Evolutionary conservation across 2,113 vertebrate species (phyloP).

Genomic region (Castor canadensis): DNA sequence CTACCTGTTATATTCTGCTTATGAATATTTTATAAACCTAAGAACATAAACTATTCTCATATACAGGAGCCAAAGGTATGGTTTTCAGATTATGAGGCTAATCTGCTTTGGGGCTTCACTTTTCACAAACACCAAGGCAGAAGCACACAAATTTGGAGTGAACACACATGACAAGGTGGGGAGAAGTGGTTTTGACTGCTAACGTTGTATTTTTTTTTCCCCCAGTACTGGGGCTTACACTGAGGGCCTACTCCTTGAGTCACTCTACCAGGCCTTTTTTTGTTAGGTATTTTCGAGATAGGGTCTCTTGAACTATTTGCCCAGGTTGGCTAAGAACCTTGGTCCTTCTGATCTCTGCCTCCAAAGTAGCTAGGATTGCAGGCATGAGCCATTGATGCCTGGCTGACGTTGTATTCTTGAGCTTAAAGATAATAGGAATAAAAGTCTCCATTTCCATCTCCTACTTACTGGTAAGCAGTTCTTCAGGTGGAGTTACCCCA

Average conservation of each 20-base stretch:
- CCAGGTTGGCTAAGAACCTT: too few relatives aligned
- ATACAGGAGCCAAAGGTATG: not conserved
- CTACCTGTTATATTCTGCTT: not conserved
- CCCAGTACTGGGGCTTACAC: too few relatives aligned
- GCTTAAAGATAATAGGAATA: constrained; percentile 9
- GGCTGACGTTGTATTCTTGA: constrained; percentile 9
- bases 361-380: too few relatives aligned
- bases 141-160: not conserved
- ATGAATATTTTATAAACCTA: constrained; percentile 4
- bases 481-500: constrained; percentile 94
- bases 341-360: too few relatives aligned
- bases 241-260: too few relatives aligned
- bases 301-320: too few relatives aligned
- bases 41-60: not conserved
- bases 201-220: too few relatives aligned
- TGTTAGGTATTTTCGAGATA: too few relatives aligned
- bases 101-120: not conserved
- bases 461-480: constrained; percentile 87
- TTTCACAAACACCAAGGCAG: not conserved
- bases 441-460: not conserved
- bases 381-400: too few relatives aligned
- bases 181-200: not conserved
- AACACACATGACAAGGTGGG: not conserved
- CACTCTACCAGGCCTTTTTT: too few relatives aligned
- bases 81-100: not conserved